Evolutionary conservation across 2,888 invertebrate species (phyloP), one percentile per base, ranked within the genome.

Genomic region (Melolontha melolontha): DNA sequence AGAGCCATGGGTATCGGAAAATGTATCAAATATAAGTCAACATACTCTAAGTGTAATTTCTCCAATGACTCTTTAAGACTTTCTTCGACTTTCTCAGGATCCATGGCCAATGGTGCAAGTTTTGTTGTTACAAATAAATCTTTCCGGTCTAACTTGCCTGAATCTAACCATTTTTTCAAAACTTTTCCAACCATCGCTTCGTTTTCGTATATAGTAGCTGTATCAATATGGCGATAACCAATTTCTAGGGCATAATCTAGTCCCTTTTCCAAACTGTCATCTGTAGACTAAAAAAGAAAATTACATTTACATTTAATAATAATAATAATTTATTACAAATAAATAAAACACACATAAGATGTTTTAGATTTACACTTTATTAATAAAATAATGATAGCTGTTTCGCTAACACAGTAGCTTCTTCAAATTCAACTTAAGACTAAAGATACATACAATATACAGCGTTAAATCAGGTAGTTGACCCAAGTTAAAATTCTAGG

Each of bases 81-180:
- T 67, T 89, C 87, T 74, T 88, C 86, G 7, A 93, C 90, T 49
- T 86, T 82, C 44, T 87, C 87, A 0, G 92, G 87, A 0, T 87
- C 85, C 77, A 81, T 79, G 85, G 90, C 89, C 74, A 85, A 82
- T 8, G 89, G 87, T 14, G 91, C 89, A 73, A 95, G 86, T 83
- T 96, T 96, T 7, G 95, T 93, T 14, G 91, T 91, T 52, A 96
- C 86, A 79, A 93, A 96, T 0, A 96, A 82, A 52, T 96, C 93
- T 75, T 92, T 91, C 73, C 95, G 72, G 39, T 73, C 74, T 1
- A 79, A 66, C 77, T 88, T 88, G 64, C 91, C 90, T 4, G 86
- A 85, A 55, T 87, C 87, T 42, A 95, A 82, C 91, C 92, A 92
- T 67, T 87, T 87, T 71, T 88, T 87, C 0, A 95, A 83, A 41